phyloP scores from a whole-genome alignment of 2,888 invertebrate genomes.

The Tinea pellionella region DNA sequence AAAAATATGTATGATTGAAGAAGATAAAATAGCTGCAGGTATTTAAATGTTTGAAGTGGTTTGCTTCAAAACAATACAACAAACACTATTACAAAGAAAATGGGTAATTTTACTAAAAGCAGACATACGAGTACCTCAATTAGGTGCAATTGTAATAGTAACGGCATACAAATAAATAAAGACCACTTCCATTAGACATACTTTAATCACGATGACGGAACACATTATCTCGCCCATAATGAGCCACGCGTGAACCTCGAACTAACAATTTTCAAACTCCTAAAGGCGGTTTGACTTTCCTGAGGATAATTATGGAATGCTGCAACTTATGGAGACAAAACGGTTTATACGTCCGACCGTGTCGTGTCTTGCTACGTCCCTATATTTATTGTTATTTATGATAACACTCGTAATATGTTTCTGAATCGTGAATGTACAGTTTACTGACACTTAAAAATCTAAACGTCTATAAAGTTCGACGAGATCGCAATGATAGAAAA shows the following conservation, averaged over 20 bases:
- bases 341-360: neutral
- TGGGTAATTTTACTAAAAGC: slow-evolving; percentile 65
- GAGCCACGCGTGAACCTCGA: slow-evolving; percentile 56
- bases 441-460: slow-evolving; percentile 61
- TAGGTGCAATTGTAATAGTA: slow-evolving; percentile 59
- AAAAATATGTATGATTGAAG: no score
- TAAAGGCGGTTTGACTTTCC: slow-evolving; percentile 39
- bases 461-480: slow-evolving; percentile 56
- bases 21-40: no score
- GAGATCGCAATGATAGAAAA: slow-evolving; percentile 65
- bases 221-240: slow-evolving; percentile 56
- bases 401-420: neutral
- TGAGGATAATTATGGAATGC: neutral
- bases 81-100: slow-evolving; percentile 28
- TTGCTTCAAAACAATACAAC: neutral
- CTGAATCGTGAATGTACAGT: slow-evolving; percentile 26
- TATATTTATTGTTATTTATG: no score
- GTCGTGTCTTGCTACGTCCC: no score
- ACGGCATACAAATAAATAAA: slow-evolving; percentile 53
- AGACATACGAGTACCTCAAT: slow-evolving; percentile 51
- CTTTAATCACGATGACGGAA: slow-evolving; percentile 68
- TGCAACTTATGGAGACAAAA: neutral
- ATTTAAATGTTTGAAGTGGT: no score
- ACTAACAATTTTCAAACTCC: slow-evolving; percentile 52
- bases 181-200: slow-evolving; percentile 41